These are phyloP conservation scores for Notiomystis cincta DNA, from an alignment of 2,113 vertebrate genomes.

Conservation along the genomic window DNA sequence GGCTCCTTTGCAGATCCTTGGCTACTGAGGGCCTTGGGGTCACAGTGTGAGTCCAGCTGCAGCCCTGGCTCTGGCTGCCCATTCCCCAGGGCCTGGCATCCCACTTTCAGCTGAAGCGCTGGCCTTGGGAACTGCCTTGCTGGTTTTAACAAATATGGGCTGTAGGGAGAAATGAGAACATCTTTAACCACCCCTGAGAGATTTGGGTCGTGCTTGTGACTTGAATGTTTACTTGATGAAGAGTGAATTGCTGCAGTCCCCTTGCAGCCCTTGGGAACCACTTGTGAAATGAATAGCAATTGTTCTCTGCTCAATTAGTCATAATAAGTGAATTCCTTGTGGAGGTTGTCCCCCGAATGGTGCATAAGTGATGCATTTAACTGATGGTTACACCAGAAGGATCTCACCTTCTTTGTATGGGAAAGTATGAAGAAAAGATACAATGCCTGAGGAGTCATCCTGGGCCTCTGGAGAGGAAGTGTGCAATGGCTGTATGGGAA, in stretches of 20 bases:
- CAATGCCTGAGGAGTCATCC: background rate
- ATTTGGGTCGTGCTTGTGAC: background rate
- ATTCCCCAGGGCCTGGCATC: rapidly evolving
- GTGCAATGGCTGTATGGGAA: background rate
- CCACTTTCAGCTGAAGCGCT: rapidly evolving
- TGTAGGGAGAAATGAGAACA: background rate
- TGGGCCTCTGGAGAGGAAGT: background rate
- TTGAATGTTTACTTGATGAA: slow-evolving; percentile 29
- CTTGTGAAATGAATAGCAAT: slow-evolving; percentile 26
- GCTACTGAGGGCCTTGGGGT: background rate
- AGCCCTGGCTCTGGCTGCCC: background rate
- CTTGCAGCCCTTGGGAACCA: slow-evolving; percentile 6
- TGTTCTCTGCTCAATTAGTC: slow-evolving; percentile 32
- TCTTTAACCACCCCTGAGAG: background rate
- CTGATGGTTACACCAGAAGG: background rate
- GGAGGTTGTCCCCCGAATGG: background rate
- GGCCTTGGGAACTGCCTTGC: background rate
- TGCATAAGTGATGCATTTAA: background rate
- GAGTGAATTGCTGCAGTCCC: background rate
- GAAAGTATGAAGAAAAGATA: background rate
- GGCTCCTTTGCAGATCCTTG: background rate
- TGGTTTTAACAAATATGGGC: background rate
- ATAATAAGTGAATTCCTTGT: background rate
- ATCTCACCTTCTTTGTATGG: background rate
- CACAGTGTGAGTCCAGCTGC: rapidly evolving